Percentiles rank a stretch among this genome's conserved stretches.
Conservation (phyloP, 2,797 vertebrate genomes). For the Macrochelys suwanniensis region DNA sequence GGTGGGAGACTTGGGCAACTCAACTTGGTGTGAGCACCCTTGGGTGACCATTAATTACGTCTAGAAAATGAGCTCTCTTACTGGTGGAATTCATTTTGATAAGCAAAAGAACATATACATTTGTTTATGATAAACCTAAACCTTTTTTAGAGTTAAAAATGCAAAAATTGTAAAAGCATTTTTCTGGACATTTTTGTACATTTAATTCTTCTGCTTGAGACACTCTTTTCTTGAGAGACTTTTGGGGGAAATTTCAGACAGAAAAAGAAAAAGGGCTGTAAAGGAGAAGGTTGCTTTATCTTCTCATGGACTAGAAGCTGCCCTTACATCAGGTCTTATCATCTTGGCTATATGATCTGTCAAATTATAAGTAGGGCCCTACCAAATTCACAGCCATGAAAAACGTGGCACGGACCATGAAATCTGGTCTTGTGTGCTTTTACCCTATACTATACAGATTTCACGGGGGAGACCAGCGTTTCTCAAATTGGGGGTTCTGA, state of each 20-base stretch:
- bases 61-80: not conserved
- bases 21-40: not conserved
- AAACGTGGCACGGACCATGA: too few relatives aligned
- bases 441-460: too few relatives aligned
- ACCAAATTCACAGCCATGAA: too few relatives aligned
- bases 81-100: not conserved
- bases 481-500: too few relatives aligned
- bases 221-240: not conserved
- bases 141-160: not conserved
- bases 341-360: not conserved
- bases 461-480: too few relatives aligned
- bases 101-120: not conserved
- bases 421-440: too few relatives aligned
- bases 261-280: not conserved
- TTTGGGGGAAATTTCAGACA: not conserved
- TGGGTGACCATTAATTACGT: not conserved
- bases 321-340: not conserved
- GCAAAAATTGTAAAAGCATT: not conserved
- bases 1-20: not conserved
- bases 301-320: not conserved
- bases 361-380: not conserved
- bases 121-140: not conserved
- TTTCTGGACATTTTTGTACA: not conserved
- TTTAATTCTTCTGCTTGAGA: not conserved
- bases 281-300: not conserved